phyloP scores from a whole-genome alignment of 92 coral and sea anemone species.

The Epizoanthus illoricatus region DNA sequence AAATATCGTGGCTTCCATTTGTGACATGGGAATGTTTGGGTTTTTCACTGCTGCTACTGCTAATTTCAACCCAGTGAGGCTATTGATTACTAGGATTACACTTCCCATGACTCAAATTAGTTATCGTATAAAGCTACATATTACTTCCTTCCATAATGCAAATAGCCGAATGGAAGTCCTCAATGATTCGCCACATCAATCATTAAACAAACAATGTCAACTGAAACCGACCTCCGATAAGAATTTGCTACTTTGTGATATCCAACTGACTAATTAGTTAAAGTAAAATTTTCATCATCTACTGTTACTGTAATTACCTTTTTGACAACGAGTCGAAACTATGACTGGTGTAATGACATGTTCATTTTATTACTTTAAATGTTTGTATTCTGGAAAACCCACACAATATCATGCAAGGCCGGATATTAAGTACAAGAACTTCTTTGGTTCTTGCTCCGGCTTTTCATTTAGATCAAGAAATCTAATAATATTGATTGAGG shows the following conservation, averaged over 20 bases:
- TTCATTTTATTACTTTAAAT: no score
- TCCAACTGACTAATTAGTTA: constrained; percentile 18
- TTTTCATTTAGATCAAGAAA: no score
- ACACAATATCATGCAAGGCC: no score
- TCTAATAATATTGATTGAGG: no score
- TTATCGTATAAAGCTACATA: constrained; percentile 6
- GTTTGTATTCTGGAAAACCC: no score
- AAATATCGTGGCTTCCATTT: no score
- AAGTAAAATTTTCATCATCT: neutral
- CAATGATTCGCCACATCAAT: constrained; percentile 25
- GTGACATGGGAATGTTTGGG: no score
- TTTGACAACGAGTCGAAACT: no score
- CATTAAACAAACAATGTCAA: constrained; percentile 28
- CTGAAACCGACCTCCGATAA: constrained; percentile 9
- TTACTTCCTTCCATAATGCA: constrained; percentile 27
- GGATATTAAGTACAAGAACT: no score
- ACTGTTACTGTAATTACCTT: neutral
- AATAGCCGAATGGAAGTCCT: constrained; percentile 7
- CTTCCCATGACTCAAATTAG: constrained; percentile 19
- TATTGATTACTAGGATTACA: constrained; percentile 27
- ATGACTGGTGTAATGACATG: no score
- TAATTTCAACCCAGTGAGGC: neutral
- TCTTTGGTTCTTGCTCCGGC: no score
- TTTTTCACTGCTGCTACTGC: constrained; percentile 1
- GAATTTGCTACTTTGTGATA: constrained; percentile 17